Evolutionary conservation across 2,797 vertebrate species (phyloP).

Genomic region (Sphenopsis melanotis): DNA sequence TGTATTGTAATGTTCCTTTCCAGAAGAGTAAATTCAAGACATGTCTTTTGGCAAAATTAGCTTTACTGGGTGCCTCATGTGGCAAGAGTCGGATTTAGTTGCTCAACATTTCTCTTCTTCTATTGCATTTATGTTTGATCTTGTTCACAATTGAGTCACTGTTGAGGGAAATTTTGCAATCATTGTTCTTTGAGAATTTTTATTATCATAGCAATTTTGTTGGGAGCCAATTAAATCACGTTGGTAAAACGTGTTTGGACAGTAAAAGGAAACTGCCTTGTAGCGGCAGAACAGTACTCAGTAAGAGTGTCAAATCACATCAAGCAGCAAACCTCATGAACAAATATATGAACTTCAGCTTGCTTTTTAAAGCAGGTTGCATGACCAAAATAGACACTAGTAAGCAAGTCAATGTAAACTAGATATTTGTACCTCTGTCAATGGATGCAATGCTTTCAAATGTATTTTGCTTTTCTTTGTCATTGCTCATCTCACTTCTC

Average conservation of each 20-base stretch:
- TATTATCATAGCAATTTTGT: conserved; percentile 27
- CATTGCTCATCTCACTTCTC: background rate
- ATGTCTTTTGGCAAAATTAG: background rate
- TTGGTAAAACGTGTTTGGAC: conserved; percentile 7
- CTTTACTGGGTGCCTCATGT: background rate
- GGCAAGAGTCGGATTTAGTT: conserved; percentile 4
- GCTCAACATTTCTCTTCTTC: conserved; percentile 23
- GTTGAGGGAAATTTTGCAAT: conserved; percentile 21
- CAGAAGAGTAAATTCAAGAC: background rate
- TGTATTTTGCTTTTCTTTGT: background rate
- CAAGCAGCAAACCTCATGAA: background rate
- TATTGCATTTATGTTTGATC: conserved; percentile 51
- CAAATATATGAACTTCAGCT: background rate
- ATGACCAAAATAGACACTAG: background rate
- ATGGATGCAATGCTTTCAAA: background rate
- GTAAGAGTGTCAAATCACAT: background rate
- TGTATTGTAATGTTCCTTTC: background rate
- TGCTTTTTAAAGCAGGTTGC: background rate
- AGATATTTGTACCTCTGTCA: background rate
- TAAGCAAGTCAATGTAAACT: background rate
- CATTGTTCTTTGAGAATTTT: conserved; percentile 20
- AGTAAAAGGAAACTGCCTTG: background rate
- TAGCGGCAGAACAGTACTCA: background rate
- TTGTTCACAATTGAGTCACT: conserved; percentile 49
- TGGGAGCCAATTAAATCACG: background rate